Evolutionary conservation across 2,888 invertebrate species (phyloP).

Genomic region (Bhutanitis thaidina): DNA sequence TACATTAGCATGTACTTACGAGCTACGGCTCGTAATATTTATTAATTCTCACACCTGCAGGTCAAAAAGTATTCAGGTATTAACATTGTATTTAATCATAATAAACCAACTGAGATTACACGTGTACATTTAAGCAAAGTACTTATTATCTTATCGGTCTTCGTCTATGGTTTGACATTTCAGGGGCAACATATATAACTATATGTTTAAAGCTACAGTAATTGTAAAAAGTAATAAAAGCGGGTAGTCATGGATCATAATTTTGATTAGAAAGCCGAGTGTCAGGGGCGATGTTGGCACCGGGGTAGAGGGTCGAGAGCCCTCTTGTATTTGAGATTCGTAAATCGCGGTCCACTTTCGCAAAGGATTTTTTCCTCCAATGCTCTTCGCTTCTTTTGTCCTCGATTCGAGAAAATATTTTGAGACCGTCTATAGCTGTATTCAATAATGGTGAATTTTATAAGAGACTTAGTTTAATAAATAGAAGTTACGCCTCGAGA

Average conservation of each 20-base stretch:
- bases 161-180: too few species aligned
- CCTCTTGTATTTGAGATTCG: slow-evolving; percentile 60
- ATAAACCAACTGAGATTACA: too few species aligned
- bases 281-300: slow-evolving; percentile 32
- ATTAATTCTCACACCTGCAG: too few species aligned
- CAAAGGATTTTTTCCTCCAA: slow-evolving; percentile 42
- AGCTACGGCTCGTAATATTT: too few species aligned
- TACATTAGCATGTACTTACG: too few species aligned
- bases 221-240: slow-evolving; percentile 4
- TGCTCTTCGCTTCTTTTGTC: slow-evolving; percentile 48
- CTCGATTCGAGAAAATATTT: slow-evolving; percentile 34
- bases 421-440: slow-evolving; percentile 16
- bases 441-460: slow-evolving; percentile 11
- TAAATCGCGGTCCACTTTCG: slow-evolving; percentile 58
- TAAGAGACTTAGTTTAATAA: background rate
- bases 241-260: slow-evolving; percentile 27
- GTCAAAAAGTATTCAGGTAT: too few species aligned
- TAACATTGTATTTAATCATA: too few species aligned
- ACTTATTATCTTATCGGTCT: too few species aligned
- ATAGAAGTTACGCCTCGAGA: background rate
- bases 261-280: slow-evolving; percentile 34
- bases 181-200: too few species aligned
- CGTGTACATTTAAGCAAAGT: too few species aligned
- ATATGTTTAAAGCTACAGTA: background rate
- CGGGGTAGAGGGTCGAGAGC: slow-evolving; percentile 53